These are phyloP conservation scores for Platerodrilus igneus DNA, from an alignment of 2,888 invertebrate genomes.

Conservation along the genomic window DNA sequence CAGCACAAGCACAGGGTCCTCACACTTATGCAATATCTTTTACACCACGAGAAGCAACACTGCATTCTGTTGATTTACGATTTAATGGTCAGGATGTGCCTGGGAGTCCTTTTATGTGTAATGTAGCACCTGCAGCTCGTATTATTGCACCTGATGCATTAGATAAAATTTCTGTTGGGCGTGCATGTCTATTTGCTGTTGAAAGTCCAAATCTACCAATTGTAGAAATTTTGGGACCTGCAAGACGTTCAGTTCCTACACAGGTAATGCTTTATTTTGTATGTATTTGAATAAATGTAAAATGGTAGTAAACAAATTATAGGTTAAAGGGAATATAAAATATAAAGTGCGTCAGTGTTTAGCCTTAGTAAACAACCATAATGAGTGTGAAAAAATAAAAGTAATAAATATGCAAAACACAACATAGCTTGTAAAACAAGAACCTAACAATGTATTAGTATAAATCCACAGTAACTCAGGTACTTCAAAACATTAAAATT, in stretches of 20 bases:
- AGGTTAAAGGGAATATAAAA: too few relatives aligned
- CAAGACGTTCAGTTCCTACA: slow-evolving; percentile 65
- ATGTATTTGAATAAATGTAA: too few relatives aligned
- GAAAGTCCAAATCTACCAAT: slow-evolving; percentile 79
- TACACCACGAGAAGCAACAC: slow-evolving; percentile 85
- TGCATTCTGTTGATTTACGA: slow-evolving; percentile 89
- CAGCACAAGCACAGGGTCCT: slow-evolving; percentile 93
- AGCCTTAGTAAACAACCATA: too few relatives aligned
- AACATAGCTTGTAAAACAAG: too few relatives aligned
- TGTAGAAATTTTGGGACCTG: slow-evolving; percentile 76
- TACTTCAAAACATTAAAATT: too few relatives aligned
- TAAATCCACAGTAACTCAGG: too few relatives aligned
- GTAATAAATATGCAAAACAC: too few relatives aligned
- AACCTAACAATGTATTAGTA: too few relatives aligned
- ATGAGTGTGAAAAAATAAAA: too few relatives aligned
- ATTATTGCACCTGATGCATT: slow-evolving; percentile 79
- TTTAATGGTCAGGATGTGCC: slow-evolving; percentile 97
- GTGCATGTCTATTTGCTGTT: slow-evolving; percentile 77
- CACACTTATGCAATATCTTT: slow-evolving; percentile 97
- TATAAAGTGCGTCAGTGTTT: too few relatives aligned
- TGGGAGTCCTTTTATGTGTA: slow-evolving; percentile 79
- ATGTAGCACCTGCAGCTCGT: slow-evolving; percentile 76
- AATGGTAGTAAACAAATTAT: too few relatives aligned
- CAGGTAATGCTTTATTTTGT: slow-evolving; percentile 45
- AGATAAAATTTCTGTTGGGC: slow-evolving; percentile 86